phyloP scores from a whole-genome alignment of 2,113 vertebrate species.

The Isurus oxyrinchus region DNA sequence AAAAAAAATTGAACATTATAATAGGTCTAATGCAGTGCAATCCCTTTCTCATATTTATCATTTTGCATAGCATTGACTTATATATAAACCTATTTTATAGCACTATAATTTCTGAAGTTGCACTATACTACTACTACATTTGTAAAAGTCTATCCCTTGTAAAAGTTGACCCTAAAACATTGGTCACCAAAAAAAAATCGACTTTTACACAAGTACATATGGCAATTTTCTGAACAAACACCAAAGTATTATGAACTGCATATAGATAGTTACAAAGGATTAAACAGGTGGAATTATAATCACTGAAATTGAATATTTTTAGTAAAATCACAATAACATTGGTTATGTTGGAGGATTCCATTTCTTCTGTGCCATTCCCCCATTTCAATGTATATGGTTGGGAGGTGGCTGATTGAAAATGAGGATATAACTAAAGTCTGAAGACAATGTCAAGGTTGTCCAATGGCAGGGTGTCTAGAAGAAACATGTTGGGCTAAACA shows the following conservation, averaged over 20 bases:
- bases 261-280: background rate
- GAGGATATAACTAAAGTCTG: too few relatives aligned
- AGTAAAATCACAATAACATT: background rate
- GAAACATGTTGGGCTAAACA: background rate
- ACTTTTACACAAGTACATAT: too few relatives aligned
- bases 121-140: background rate
- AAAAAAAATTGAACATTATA: constrained; percentile 30
- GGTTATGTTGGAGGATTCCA: background rate
- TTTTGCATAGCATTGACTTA: background rate
- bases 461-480: background rate
- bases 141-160: background rate
- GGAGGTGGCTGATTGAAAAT: too few relatives aligned
- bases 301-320: background rate
- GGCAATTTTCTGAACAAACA: background rate
- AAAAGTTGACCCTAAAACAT: background rate
- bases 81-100: background rate
- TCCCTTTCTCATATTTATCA: background rate
- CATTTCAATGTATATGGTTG: background rate
- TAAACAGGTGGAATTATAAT: background rate
- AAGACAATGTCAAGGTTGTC: background rate
- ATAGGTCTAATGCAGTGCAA: background rate
- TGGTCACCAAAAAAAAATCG: too few relatives aligned
- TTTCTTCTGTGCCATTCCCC: background rate
- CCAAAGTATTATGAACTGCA: background rate
- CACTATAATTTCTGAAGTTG: background rate